Evolutionary conservation across 2,888 invertebrate species (phyloP).

Genomic region (Poecilus cupreus): DNA sequence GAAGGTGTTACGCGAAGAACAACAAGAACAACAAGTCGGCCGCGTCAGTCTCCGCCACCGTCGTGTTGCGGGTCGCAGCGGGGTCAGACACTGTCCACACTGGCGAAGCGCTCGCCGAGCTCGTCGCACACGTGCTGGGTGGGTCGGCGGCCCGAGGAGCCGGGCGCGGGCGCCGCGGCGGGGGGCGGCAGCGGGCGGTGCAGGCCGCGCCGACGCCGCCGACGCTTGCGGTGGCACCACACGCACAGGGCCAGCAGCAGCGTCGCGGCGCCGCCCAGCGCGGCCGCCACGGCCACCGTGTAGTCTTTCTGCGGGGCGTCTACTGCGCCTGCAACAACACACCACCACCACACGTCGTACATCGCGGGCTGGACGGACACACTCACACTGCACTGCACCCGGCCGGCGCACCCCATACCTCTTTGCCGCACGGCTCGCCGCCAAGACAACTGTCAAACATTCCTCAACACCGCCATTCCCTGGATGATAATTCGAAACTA

Average conservation of each 20-base stretch:
- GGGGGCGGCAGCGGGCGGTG: conserved; percentile 70
- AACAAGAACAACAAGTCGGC: conserved; percentile 33
- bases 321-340: conserved; percentile 71
- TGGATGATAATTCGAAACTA: too few relatives aligned
- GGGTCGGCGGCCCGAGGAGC: conserved; percentile 56
- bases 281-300: conserved; percentile 68
- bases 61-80: conserved; percentile 56
- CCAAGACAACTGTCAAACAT: too few relatives aligned
- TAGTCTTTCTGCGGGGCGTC: conserved; percentile 69
- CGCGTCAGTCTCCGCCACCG: conserved; percentile 54
- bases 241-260: conserved; percentile 72
- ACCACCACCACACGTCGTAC: too few relatives aligned
- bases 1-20: conserved; percentile 45
- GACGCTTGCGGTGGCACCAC: conserved; percentile 75
- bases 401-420: too few relatives aligned
- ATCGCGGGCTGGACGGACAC: conserved; percentile 61
- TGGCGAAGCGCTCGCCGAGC: conserved; percentile 76
- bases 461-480: too few relatives aligned
- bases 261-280: conserved; percentile 72
- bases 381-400: not conserved
- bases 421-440: too few relatives aligned
- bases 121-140: conserved; percentile 75
- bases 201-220: conserved; percentile 73
- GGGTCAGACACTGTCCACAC: conserved; percentile 76
- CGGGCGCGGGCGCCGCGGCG: conserved; percentile 67